Evolutionary conservation across 2,797 vertebrate genomes (phyloP), one percentile per base, ranked within the genome.

Genomic region (Pipistrellus nathusii): DNA sequence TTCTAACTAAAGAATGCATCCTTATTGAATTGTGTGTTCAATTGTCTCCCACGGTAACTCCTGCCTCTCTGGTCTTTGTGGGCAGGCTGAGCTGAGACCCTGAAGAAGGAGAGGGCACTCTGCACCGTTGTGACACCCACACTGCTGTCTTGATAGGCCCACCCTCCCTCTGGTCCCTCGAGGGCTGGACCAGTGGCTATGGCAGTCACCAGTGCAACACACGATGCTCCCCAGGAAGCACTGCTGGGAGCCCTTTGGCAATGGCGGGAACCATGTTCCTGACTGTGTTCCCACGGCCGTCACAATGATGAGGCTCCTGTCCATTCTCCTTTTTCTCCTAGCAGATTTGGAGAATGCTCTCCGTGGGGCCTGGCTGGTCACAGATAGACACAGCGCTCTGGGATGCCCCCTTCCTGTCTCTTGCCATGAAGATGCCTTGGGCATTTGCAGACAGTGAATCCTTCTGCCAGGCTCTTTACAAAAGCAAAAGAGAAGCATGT

Each of bases 241-340:
- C 30, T 0, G 5, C 78, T 64, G 73, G n/a, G 32, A 84, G 44
- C 51, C 14, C 41, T 32, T 89, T 17, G 27, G 35, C 80, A 86
- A 38, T 6, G 35, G 21, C 64, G 30, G 1, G 13, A 64, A 78
- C 57, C 55, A 72, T 76, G 51, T 48, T 38, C 57, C 53, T 68
- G 66, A 66, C 84, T 32, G 38, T 12, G 80, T 95, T 91, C 88
- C 92, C 95, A 93, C 0, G 3, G 66, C 38, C 71, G 35, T 62
- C 75, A 92, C 95, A 89, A 76, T 21, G 86, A 55, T 6, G 11
- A 35, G 11, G 1, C 41, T 66, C 59, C 66, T 83, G 85, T 62
- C 80, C 76, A 12, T 38, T 69, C 57, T 59, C n/a, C 32, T 13
- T 69, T 18, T 38, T 57, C 2, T 38, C 68, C n/a, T 30, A 1